A percentile compares a stretch with the other conserved stretches of the same genome.
Evolutionary conservation across 2,113 vertebrate species (phyloP).

Genomic region (Passer montanus): DNA sequence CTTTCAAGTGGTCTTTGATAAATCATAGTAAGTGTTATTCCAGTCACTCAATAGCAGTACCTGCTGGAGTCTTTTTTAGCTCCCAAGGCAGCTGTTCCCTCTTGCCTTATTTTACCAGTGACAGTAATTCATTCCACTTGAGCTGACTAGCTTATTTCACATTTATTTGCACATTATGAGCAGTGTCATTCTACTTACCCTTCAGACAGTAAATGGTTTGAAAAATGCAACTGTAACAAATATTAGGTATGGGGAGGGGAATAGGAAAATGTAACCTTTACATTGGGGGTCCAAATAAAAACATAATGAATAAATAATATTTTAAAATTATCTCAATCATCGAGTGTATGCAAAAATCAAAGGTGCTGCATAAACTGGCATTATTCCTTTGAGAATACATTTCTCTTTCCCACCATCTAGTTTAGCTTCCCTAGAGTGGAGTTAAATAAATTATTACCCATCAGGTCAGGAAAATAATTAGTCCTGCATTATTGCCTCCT

Average conservation of each 20-base stretch:
- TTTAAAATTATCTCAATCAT: constrained; percentile 66
- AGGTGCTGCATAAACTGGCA: constrained; percentile 56
- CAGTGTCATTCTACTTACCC: constrained; percentile 75
- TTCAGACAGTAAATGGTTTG: constrained; percentile 73
- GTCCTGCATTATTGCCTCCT: constrained; percentile 72
- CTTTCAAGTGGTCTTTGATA: constrained; percentile 91
- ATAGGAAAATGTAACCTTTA: constrained; percentile 35
- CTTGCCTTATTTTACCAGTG: constrained; percentile 72
- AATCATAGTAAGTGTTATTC: constrained; percentile 84
- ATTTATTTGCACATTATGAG: constrained; percentile 76
- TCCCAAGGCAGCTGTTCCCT: constrained; percentile 77
- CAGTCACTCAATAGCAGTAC: constrained; percentile 78
- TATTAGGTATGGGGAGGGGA: constrained; percentile 28
- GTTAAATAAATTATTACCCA: constrained; percentile 79
- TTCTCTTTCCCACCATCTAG: constrained; percentile 58
- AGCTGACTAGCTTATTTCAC: constrained; percentile 73
- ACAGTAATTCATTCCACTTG: constrained; percentile 79
- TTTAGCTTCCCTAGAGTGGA: constrained; percentile 61
- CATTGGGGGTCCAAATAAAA: constrained; percentile 48
- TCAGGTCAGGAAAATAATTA: constrained; percentile 80
- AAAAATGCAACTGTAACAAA: constrained; percentile 72
- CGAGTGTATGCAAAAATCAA: constrained; percentile 58
- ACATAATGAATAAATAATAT: constrained; percentile 75
- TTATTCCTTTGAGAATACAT: constrained; percentile 55
- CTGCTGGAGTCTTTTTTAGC: constrained; percentile 69